A percentile compares a stretch with the other conserved stretches of the same genome.
These are phyloP conservation scores for Drosophila demipolita DNA, from an alignment of 2,888 invertebrate genomes.

Conservation along the genomic window DNA sequence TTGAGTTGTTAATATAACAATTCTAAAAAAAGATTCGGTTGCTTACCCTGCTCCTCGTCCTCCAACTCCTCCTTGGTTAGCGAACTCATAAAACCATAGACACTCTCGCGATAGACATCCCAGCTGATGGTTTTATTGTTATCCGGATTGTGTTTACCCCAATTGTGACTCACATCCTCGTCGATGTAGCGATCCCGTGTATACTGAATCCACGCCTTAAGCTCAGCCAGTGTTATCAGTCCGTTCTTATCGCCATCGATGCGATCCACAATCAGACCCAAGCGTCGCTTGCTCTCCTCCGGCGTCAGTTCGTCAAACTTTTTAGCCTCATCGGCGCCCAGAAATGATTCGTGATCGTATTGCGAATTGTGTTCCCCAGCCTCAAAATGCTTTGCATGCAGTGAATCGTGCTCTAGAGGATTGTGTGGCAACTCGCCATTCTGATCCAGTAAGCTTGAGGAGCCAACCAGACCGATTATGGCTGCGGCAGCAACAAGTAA, in stretches of 20 bases:
- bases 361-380: conserved; percentile 94
- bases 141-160: conserved; percentile 95
- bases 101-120: conserved; percentile 91
- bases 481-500: conserved; percentile 55
- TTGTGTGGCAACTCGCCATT: conserved; percentile 88
- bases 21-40: background rate
- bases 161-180: conserved; percentile 96
- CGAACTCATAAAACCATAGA: conserved; percentile 96
- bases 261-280: conserved; percentile 96
- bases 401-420: conserved; percentile 89
- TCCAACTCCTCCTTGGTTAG: conserved; percentile 89
- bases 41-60: conserved; percentile 87
- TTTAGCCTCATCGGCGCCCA: conserved; percentile 96
- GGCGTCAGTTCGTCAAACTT: conserved; percentile 97
- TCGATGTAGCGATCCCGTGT: conserved; percentile 96
- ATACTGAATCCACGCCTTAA: conserved; percentile 98
- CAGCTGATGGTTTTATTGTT: conserved; percentile 90
- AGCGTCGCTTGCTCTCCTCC: conserved; percentile 96
- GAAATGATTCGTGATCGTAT: conserved; percentile 98
- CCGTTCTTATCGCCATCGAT: conserved; percentile 95
- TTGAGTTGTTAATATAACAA: too few species aligned
- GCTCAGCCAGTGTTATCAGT: conserved; percentile 92
- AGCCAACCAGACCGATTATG: conserved; percentile 42
- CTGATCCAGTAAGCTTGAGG: conserved; percentile 76
- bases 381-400: conserved; percentile 91